Base-by-base conservation (phyloP, 2,113 vertebrate genomes). In the Nematolebias whitei region DNA sequence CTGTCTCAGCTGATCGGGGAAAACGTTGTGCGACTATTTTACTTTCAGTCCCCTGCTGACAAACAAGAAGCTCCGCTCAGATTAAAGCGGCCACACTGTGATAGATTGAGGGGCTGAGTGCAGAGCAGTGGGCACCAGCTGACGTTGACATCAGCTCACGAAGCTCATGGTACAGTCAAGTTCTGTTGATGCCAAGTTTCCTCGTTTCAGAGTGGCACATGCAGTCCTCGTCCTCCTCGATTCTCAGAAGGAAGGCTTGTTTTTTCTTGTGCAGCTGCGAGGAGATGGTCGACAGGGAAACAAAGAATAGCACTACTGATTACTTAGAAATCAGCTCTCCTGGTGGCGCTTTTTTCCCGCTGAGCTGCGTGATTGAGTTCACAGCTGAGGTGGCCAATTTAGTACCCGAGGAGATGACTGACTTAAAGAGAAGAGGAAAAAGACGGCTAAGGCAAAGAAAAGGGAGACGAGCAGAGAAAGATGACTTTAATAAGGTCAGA, bases 351-450 rank as follows among this genome's bases (percentile, higher is more conserved):
- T 44, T 63, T 52, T 74, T 63, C 62, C 80, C 24, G 22, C 85
- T 63, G 82, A 84, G 85, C 44, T 32, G 63, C 75, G 70, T 88
- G 80, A 89, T 90, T 88, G 85, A 82, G 79, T 79, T 86, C 66
- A 48, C 71, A 74, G 65, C 74, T 48, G 68, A 73, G 69, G 63
- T 69, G 66, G 64, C 62, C 74, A 66, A 66, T 79, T 70, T 75
- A 63, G 22, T 38, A 70, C 60, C 78, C 7, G 13, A 40, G 32
- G 75, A 74, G 74, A 71, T 43, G 53, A 63, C 19, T 51, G 60
- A 43, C 35, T 23, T 23, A 12, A 12, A 23, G 7, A 7, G 24
- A 32, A 47, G 49, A n/a, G 39, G 18, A 29, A 5, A 23, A 12
- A 19, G 26, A 19, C 12, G 11, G 18, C 51, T 53, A n/a, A 35